Conservation (phyloP, 2,797 vertebrate species). For the Ataeniobius toweri region DNA sequence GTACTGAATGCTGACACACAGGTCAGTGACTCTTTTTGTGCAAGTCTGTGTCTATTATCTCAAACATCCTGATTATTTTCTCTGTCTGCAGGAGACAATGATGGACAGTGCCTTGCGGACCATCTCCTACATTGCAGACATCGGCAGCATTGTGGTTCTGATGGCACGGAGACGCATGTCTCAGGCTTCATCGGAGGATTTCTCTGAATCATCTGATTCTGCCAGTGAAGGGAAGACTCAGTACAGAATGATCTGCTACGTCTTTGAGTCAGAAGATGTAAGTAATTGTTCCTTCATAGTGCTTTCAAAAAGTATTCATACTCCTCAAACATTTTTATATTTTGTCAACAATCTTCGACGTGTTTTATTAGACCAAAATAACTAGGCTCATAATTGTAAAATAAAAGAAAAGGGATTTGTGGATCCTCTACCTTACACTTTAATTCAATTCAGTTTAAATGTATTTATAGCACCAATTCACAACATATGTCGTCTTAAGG, state of each 20-base stretch:
- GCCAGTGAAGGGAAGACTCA: slow-evolving; percentile 89
- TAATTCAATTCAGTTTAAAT: too few relatives aligned
- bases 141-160: slow-evolving; percentile 94
- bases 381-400: too few relatives aligned
- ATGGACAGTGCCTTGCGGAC: slow-evolving; percentile 97
- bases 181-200: slow-evolving; percentile 89
- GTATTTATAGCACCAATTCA: too few relatives aligned
- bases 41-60: slow-evolving; percentile 1
- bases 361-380: neutral
- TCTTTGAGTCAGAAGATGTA: slow-evolving; percentile 86
- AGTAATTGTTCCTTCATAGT: slow-evolving; percentile 43
- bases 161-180: slow-evolving; percentile 95
- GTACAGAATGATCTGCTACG: slow-evolving; percentile 95
- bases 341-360: neutral
- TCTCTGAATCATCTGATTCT: slow-evolving; percentile 86
- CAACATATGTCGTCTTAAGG: too few relatives aligned
- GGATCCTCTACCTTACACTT: too few relatives aligned
- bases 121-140: slow-evolving; percentile 97
- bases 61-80: slow-evolving; percentile 5
- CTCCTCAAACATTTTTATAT: neutral
- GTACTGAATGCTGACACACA: slow-evolving; percentile 96
- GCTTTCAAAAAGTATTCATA: neutral
- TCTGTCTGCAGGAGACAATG: slow-evolving; percentile 87
- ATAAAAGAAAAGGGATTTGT: neutral
- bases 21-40: slow-evolving; percentile 48